phyloP scores from a whole-genome alignment of 2,888 invertebrate species.

The Microplitis manilae region DNA sequence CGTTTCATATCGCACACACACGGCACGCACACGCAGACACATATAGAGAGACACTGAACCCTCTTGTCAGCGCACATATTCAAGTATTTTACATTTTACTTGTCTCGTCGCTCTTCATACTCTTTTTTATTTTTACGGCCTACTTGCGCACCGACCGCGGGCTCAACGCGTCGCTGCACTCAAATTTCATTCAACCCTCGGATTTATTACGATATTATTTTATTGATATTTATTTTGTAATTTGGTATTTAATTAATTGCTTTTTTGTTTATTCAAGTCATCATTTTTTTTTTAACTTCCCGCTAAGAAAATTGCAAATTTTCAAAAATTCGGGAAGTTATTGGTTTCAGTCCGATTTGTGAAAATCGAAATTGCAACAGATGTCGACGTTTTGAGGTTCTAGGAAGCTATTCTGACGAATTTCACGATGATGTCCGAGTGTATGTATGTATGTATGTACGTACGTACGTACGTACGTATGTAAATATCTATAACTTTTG shows the following conservation, averaged over 20 bases:
- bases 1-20: slow-evolving; percentile 43
- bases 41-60: neutral
- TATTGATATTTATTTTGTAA: neutral
- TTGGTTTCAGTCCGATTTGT: no score
- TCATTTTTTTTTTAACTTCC: no score
- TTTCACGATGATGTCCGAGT: no score
- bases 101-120: slow-evolving; percentile 55
- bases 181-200: neutral
- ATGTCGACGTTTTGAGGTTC: no score
- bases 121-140: slow-evolving; percentile 50
- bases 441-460: no score
- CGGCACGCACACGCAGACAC: neutral
- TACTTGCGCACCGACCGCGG: slow-evolving; percentile 44
- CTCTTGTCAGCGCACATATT: neutral
- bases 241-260: neutral
- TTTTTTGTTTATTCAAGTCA: no score
- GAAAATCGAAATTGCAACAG: no score
- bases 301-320: no score
- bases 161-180: slow-evolving; percentile 36
- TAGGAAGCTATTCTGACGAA: no score
- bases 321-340: no score
- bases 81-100: slow-evolving; percentile 50
- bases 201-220: neutral
- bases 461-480: no score
- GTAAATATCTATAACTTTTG: no score